A percentile compares a stretch with the other conserved stretches of the same genome.
Evolutionary conservation across 2,113 vertebrate genomes (phyloP).

Genomic region (Tinamus guttatus): DNA sequence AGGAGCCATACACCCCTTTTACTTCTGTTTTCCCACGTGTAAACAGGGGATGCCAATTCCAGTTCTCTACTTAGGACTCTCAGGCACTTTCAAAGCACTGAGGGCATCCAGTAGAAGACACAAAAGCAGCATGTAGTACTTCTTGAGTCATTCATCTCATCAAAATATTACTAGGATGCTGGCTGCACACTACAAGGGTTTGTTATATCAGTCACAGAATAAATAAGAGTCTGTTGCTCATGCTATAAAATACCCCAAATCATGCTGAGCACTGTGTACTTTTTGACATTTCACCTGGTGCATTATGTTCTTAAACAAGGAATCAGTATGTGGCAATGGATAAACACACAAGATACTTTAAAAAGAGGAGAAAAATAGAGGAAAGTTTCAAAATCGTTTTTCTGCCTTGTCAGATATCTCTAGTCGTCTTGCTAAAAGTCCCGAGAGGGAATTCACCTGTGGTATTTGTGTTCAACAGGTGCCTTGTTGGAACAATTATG

Average conservation of each 20-base stretch:
- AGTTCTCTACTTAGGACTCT: background rate
- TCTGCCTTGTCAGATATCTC: background rate
- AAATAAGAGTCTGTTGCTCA: background rate
- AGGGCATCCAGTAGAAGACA: background rate
- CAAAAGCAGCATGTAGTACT: background rate
- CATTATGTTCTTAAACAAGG: background rate
- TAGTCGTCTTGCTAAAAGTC: background rate
- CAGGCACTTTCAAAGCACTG: background rate
- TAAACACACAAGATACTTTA: background rate
- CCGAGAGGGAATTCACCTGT: accelerated
- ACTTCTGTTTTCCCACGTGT: slow-evolving; percentile 13
- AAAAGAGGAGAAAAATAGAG: background rate
- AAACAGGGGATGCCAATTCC: slow-evolving; percentile 21
- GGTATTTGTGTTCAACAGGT: background rate
- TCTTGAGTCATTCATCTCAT: background rate
- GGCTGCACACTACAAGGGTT: background rate
- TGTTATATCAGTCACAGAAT: background rate
- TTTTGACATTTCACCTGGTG: background rate
- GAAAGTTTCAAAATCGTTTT: background rate
- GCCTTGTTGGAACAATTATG: background rate
- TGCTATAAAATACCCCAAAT: background rate
- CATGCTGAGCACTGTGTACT: background rate
- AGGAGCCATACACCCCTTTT: slow-evolving; percentile 17
- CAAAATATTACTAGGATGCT: background rate
- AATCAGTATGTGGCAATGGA: background rate